phyloP scores from a whole-genome alignment of 92 coral and sea anemone genomes.

The Zoanthus sociatus region DNA sequence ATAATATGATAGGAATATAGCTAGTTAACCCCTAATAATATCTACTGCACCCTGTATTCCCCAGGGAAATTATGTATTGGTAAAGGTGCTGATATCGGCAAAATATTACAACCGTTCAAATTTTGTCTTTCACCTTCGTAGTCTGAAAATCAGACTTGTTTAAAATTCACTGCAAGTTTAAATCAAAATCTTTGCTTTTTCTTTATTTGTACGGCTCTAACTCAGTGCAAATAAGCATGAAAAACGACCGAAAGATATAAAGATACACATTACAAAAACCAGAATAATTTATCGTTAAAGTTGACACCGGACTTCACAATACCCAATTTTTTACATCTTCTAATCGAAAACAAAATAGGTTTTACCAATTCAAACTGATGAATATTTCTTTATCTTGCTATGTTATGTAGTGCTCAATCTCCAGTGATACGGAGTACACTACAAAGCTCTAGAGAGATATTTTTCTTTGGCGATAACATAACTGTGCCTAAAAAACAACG shows the following conservation, averaged over 20 bases:
- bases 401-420: background rate
- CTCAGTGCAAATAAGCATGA: background rate
- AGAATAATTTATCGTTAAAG: background rate
- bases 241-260: background rate
- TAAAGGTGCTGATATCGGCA: constrained; percentile 25
- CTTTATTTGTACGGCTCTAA: background rate
- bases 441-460: background rate
- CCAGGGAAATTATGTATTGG: background rate
- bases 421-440: background rate
- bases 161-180: background rate
- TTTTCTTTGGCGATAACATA: constrained; percentile 1
- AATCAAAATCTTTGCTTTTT: constrained; percentile 1
- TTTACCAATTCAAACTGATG: background rate
- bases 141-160: background rate
- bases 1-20: background rate
- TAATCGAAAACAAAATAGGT: background rate
- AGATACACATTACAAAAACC: background rate
- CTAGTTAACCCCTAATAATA: background rate
- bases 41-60: background rate
- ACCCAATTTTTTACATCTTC: background rate
- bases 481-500: background rate
- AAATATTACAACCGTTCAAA: background rate
- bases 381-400: background rate
- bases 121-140: background rate
- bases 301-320: background rate